Percentiles rank a stretch among this genome's conserved stretches.
phyloP scores from a whole-genome alignment of 2,113 vertebrate genomes.

The Beaufortia kweichowensis region DNA sequence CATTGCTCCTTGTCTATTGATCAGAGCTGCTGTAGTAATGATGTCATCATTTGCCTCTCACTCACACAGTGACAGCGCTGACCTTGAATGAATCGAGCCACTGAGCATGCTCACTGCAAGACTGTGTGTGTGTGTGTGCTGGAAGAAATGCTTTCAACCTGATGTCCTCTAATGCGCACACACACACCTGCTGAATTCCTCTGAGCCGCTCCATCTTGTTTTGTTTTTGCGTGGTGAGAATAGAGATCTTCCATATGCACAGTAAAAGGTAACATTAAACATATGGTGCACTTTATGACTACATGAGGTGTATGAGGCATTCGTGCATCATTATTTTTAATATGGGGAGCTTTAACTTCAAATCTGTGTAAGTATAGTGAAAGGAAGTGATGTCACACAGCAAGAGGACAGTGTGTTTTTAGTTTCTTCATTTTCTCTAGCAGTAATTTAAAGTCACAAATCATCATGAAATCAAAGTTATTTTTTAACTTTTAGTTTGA shows the following conservation, averaged over 20 bases:
- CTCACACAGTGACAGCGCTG: slow-evolving; percentile 48
- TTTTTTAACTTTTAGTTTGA: no score
- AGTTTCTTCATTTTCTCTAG: no score
- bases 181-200: slow-evolving; percentile 23
- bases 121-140: slow-evolving; percentile 48
- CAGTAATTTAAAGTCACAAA: no score
- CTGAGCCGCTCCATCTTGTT: slow-evolving; percentile 28
- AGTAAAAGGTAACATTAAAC: neutral
- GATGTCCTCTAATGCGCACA: slow-evolving; percentile 23
- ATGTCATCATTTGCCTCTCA: slow-evolving; percentile 73
- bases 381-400: no score
- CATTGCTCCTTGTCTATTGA: slow-evolving; percentile 68
- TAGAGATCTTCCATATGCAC: slow-evolving; percentile 14
- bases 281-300: slow-evolving; percentile 4
- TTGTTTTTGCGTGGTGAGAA: slow-evolving; percentile 19
- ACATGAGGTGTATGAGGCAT: neutral
- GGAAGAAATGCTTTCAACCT: slow-evolving; percentile 18
- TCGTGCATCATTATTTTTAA: neutral
- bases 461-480: no score
- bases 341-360: no score
- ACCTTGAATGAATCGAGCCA: slow-evolving; percentile 73
- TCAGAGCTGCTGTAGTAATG: slow-evolving; percentile 69
- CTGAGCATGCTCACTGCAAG: slow-evolving; percentile 25
- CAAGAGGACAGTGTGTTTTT: no score
- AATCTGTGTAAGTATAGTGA: no score